phyloP scores from a whole-genome alignment of 2,113 vertebrate species.

The Peromyscus californicus region DNA sequence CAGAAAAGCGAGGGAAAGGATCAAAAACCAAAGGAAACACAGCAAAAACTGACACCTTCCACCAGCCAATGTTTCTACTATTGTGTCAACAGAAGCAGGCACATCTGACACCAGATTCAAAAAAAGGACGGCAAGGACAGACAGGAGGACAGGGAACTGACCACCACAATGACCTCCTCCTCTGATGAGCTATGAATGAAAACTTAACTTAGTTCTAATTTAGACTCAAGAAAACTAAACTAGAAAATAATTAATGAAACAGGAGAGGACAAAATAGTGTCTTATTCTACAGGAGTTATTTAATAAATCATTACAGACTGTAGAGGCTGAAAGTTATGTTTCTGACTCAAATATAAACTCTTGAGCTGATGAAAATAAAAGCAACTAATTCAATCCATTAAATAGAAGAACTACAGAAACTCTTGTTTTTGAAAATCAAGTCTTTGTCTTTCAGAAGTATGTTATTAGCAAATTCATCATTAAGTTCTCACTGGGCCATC shows the following conservation, averaged over 20 bases:
- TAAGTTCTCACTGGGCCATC: neutral
- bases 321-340: slow-evolving; percentile 30
- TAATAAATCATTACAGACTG: neutral
- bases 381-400: slow-evolving; percentile 35
- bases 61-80: neutral
- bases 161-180: neutral
- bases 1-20: slow-evolving; percentile 18
- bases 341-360: slow-evolving; percentile 61
- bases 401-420: neutral
- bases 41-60: slow-evolving; percentile 32
- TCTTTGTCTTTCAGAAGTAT: neutral
- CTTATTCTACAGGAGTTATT: slow-evolving; percentile 11
- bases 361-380: slow-evolving; percentile 31
- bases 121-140: neutral
- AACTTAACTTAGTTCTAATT: neutral
- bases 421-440: slow-evolving; percentile 41
- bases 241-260: slow-evolving; percentile 33
- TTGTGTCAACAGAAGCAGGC: neutral
- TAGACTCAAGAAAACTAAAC: neutral
- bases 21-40: neutral
- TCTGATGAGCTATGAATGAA: neutral
- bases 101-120: slow-evolving; percentile 7
- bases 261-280: neutral
- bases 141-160: neutral
- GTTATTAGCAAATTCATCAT: slow-evolving; percentile 34